Evolutionary conservation across 2,797 vertebrate genomes (phyloP).

Genomic region (Xerus rutilus): DNA sequence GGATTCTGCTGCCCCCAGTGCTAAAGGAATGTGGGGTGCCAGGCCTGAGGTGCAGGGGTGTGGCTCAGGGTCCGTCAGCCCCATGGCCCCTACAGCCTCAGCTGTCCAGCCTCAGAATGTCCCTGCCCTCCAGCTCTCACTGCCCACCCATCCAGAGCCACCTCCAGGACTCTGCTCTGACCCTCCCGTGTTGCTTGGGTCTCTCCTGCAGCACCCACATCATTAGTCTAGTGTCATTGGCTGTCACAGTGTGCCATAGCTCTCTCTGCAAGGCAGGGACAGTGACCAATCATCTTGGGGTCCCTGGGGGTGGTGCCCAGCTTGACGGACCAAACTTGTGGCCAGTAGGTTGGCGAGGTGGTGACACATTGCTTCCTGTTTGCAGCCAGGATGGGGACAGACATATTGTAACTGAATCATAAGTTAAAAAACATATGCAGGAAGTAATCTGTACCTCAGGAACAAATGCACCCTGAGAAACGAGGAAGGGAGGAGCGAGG

Average conservation of each 20-base stretch:
- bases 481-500: fast-evolving
- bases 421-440: neutral
- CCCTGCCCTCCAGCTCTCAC: neutral
- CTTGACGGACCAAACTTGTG: fast-evolving
- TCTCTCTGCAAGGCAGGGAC: neutral
- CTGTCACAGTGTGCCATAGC: neutral
- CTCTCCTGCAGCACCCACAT: neutral
- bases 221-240: fast-evolving
- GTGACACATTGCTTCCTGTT: neutral
- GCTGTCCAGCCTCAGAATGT: fast-evolving
- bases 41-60: too few species aligned
- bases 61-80: neutral
- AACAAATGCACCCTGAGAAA: too few species aligned
- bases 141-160: too few species aligned
- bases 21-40: neutral
- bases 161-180: neutral
- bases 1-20: neutral
- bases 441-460: fast-evolving
- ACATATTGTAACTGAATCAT: neutral
- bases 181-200: neutral
- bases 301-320: fast-evolving
- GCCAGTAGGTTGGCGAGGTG: fast-evolving
- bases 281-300: fast-evolving
- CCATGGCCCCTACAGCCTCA: neutral
- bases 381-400: neutral